phyloP scores from a whole-genome alignment of 92 coral and sea anemone genomes.

The Porites rus region DNA sequence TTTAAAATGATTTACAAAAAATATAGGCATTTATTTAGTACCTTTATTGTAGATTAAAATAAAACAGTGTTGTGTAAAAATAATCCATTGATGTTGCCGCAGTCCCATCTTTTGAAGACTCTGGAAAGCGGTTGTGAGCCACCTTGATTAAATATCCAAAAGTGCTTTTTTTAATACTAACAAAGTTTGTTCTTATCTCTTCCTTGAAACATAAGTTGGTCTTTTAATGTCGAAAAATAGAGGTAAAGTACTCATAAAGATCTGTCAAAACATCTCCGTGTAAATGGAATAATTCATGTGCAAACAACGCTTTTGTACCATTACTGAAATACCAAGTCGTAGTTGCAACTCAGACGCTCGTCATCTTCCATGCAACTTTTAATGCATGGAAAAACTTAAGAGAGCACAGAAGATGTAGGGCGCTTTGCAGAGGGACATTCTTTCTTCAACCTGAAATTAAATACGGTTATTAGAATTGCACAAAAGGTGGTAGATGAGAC shows the following conservation, averaged over 20 bases:
- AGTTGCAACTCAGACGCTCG: constrained; percentile 56
- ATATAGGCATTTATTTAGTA: too few species aligned
- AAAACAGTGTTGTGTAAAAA: too few species aligned
- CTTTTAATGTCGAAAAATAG: not conserved
- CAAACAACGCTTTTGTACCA: constrained; percentile 18
- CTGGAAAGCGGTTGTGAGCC: too few species aligned
- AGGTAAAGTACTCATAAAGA: not conserved
- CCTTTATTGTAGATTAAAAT: too few species aligned
- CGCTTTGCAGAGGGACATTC: not conserved
- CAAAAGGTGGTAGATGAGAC: not conserved
- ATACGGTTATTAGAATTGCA: not conserved
- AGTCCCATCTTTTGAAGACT: too few species aligned
- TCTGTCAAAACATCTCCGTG: constrained; percentile 19
- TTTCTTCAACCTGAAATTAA: not conserved
- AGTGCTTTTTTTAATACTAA: too few species aligned
- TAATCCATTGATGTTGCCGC: too few species aligned
- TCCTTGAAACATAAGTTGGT: not conserved
- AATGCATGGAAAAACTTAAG: constrained; percentile 3
- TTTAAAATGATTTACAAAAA: too few species aligned
- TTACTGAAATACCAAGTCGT: constrained; percentile 29
- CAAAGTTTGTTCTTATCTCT: too few species aligned
- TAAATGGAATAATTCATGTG: constrained; percentile 42
- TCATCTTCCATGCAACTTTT: constrained; percentile 33
- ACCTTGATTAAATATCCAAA: too few species aligned
- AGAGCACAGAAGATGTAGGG: not conserved